These are phyloP conservation scores for Polyommatus iphigenia DNA, from an alignment of 2,888 invertebrate species.

Conservation along the genomic window DNA sequence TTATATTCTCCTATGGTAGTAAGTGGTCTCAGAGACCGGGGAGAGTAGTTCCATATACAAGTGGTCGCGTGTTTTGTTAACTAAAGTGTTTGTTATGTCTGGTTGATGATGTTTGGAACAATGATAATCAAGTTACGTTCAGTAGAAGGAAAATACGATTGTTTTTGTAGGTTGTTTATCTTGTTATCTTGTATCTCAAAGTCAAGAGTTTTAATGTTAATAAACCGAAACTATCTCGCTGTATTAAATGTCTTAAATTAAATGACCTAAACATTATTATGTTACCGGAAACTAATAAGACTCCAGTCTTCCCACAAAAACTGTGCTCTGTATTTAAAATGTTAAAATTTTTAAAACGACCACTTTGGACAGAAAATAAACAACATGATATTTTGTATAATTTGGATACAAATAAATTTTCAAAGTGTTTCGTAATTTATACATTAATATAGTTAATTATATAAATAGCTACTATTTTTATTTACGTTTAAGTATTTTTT, in stretches of 20 bases:
- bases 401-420: too few species aligned
- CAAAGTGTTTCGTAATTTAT: too few species aligned
- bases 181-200: neutral
- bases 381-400: too few species aligned
- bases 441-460: too few species aligned
- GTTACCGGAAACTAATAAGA: too few species aligned
- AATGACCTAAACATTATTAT: too few species aligned
- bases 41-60: neutral
- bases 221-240: neutral
- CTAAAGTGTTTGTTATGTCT: constrained; percentile 40
- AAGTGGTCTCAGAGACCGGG: neutral
- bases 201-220: neutral
- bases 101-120: constrained; percentile 18
- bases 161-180: neutral
- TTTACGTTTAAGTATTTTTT: too few species aligned
- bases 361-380: too few species aligned
- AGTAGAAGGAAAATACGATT: neutral
- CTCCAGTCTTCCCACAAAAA: too few species aligned
- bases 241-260: neutral
- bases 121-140: constrained; percentile 1
- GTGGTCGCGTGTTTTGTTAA: constrained; percentile 38
- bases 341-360: too few species aligned
- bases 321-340: too few species aligned
- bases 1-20: neutral
- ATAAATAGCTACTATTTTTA: too few species aligned